phyloP scores from a whole-genome alignment of 2,797 vertebrate genomes.

The Enteromius paludinosus region DNA sequence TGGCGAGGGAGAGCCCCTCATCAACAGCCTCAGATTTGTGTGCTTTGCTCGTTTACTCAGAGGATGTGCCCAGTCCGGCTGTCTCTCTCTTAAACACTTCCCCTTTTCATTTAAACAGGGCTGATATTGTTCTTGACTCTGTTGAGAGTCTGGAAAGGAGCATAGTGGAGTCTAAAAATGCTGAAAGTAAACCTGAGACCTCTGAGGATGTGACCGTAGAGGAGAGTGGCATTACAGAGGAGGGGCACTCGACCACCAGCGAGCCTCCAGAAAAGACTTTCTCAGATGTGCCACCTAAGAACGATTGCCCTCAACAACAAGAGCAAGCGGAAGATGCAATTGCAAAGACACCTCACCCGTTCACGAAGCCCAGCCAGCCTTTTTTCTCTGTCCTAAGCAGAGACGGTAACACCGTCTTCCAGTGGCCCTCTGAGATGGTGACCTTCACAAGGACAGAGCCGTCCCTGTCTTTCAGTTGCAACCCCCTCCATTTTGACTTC shows the following conservation, averaged over 20 bases:
- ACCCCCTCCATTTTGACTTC: slow-evolving; percentile 89
- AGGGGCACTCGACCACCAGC: slow-evolving; percentile 32
- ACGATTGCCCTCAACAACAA: slow-evolving; percentile 27
- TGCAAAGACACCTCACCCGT: slow-evolving; percentile 48
- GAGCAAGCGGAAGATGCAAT: slow-evolving; percentile 49
- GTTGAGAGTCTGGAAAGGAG: slow-evolving; percentile 46
- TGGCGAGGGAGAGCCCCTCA: slow-evolving; percentile 51
- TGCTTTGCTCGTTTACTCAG: slow-evolving; percentile 63
- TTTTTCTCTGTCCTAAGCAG: slow-evolving; percentile 83
- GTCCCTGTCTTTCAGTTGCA: slow-evolving; percentile 85
- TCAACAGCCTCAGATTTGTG: slow-evolving; percentile 62
- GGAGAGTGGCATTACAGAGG: slow-evolving; percentile 41
- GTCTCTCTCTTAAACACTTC: slow-evolving; percentile 43
- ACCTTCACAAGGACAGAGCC: slow-evolving; percentile 81
- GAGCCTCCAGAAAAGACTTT: slow-evolving; percentile 45
- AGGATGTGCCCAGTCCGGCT: slow-evolving; percentile 52
- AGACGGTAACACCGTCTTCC: slow-evolving; percentile 81
- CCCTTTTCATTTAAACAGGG: slow-evolving; percentile 39
- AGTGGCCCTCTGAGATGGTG: slow-evolving; percentile 90
- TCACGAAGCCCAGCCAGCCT: slow-evolving; percentile 73
- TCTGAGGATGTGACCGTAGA: slow-evolving; percentile 22
- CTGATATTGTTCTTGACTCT: slow-evolving; percentile 47
- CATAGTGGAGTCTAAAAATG: slow-evolving; percentile 41
- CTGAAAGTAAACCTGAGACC: slow-evolving; percentile 47
- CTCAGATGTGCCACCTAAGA: slow-evolving; percentile 57